Evolutionary conservation across 2,797 vertebrate species (phyloP).

Genomic region (Mus minutoides): DNA sequence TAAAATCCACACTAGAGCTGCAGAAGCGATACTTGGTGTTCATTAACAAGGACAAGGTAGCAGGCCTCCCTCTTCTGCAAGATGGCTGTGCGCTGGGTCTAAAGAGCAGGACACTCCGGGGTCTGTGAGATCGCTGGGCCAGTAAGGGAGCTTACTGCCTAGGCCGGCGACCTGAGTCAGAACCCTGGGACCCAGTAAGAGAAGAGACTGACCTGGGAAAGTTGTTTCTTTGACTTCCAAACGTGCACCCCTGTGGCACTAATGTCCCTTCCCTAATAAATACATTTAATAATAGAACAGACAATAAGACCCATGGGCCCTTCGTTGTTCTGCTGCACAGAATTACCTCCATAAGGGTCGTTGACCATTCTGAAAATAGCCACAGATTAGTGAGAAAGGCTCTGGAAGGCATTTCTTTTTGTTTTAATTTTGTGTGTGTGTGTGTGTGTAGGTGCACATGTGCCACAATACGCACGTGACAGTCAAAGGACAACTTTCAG

Average conservation of each 20-base stretch:
- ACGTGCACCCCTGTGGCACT: not conserved
- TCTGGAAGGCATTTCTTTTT: not conserved
- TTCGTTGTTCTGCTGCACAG: too few species aligned
- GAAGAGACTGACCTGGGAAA: not conserved
- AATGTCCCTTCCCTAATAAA: not conserved
- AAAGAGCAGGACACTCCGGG: not conserved
- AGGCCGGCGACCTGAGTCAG: too few species aligned
- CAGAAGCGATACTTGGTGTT: constrained; percentile 90
- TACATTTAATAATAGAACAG: not conserved
- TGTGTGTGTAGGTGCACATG: not conserved
- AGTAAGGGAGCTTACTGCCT: not conserved
- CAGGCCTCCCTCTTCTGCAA: not conserved
- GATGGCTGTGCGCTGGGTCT: not conserved
- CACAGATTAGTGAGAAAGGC: not conserved
- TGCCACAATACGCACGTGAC: too few species aligned
- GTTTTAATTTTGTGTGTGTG: not conserved
- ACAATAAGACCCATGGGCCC: not conserved
- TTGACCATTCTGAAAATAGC: not conserved
- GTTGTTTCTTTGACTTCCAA: not conserved
- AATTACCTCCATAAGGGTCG: accelerated
- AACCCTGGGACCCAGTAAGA: not conserved
- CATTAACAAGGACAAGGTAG: constrained; percentile 94
- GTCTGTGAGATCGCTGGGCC: not conserved
- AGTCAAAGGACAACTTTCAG: not conserved
- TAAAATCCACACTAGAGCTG: constrained; percentile 63